Percentiles rank a stretch among this genome's conserved stretches.
Conservation (phyloP, 2,888 invertebrate genomes). For the Prosapia bicincta region DNA sequence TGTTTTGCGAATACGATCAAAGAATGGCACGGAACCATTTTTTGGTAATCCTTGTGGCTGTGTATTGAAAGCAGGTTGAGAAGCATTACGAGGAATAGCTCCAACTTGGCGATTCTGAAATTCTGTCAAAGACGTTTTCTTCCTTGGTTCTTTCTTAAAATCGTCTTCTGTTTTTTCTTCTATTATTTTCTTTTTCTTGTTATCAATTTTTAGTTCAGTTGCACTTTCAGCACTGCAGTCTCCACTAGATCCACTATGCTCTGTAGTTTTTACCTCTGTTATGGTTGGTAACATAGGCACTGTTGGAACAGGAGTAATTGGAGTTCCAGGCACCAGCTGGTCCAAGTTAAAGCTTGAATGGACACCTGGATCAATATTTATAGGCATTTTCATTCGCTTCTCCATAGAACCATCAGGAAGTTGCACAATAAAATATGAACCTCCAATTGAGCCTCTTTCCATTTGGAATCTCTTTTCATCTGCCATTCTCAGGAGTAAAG, state of each 20-base stretch:
- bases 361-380: conserved; percentile 91
- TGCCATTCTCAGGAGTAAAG: conserved; percentile 86
- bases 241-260: conserved; percentile 50
- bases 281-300: conserved; percentile 87
- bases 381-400: conserved; percentile 81
- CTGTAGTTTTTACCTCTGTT: conserved; percentile 65
- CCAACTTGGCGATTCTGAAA: conserved; percentile 24
- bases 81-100: conserved; percentile 74
- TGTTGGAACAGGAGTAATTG: conserved; percentile 74
- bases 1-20: conserved; percentile 80
- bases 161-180: conserved; percentile 42
- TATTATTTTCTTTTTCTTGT: conserved; percentile 40
- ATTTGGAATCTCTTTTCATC: conserved; percentile 88
- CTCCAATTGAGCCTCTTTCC: conserved; percentile 86
- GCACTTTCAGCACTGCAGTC: conserved; percentile 50
- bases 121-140: conserved; percentile 21
- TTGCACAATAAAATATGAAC: conserved; percentile 83
- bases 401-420: conserved; percentile 90
- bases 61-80: conserved; percentile 79
- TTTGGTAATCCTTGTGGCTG: conserved; percentile 70
- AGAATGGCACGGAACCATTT: conserved; percentile 87
- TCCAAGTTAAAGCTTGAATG: conserved; percentile 90
- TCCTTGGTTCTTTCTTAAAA: conserved; percentile 31
- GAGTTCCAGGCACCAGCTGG: conserved; percentile 66
- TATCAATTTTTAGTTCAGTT: conserved; percentile 38